phyloP scores from a whole-genome alignment of 2,888 invertebrate genomes.

The Caenorhabditis sp. region DNA sequence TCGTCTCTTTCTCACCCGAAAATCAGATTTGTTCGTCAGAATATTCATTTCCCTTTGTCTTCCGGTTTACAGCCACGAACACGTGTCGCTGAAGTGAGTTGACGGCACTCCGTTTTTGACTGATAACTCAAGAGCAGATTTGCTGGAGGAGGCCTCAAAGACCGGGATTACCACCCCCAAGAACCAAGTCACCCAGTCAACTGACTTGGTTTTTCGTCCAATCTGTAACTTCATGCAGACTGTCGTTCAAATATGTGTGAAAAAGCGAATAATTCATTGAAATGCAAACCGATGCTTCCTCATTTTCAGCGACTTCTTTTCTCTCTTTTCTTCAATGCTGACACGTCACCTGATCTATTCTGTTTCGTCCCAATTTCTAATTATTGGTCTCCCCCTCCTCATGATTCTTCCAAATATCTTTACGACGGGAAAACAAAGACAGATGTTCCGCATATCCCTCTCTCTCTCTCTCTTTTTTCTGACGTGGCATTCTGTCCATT shows the following conservation, averaged over 20 bases:
- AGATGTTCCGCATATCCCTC: neutral
- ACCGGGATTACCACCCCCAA: neutral
- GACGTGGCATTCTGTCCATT: constrained; percentile 5
- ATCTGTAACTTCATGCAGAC: too few relatives aligned
- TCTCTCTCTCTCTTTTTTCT: too few relatives aligned
- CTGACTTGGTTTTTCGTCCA: too few relatives aligned
- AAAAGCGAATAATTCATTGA: constrained; percentile 47
- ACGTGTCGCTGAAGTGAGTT: neutral
- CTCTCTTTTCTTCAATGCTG: neutral
- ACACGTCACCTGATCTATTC: neutral
- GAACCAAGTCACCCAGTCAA: too few relatives aligned
- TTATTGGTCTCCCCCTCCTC: constrained; percentile 2
- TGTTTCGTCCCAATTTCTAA: neutral
- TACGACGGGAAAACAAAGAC: neutral
- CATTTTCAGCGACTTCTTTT: neutral
- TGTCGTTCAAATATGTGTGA: constrained; percentile 36
- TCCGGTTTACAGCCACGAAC: constrained; percentile 2
- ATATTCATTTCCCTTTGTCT: neutral
- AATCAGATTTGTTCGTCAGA: too few relatives aligned
- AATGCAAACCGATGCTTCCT: constrained; percentile 9
- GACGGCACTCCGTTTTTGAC: neutral
- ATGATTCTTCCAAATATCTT: too few relatives aligned
- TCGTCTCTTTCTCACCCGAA: constrained; percentile 2
- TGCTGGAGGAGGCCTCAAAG: neutral
- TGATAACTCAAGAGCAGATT: neutral